Evolutionary conservation across 2,888 invertebrate species (phyloP), one percentile per base, ranked within the genome.

Genomic region (Rhorus exstirpatorius): DNA sequence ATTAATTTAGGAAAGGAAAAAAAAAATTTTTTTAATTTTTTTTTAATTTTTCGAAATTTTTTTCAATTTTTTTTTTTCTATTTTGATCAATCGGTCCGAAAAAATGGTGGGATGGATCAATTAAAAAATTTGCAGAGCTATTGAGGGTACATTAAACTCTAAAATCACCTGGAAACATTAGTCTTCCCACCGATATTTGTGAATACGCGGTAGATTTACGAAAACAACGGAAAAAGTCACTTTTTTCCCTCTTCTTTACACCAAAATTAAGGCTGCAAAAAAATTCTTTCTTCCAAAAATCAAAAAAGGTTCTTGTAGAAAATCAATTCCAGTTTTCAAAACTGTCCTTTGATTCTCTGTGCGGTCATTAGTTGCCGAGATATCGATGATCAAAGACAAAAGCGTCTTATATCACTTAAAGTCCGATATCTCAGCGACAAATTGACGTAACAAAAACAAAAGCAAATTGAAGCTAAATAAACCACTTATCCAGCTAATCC

Each of bases 271-370:
- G n/a, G 21, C 12, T 46, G 46, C 14, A 46, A 24, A 26, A 55
- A 53, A 26, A 26, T 8, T 24, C n/a, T 26, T n/a, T 10, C 12
- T 24, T 55, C 4, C 24, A 55, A 14, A 24, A 26, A 1, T 12
- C 12, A n/a, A 55, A n/a, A 24, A 55, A 14, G 17, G 46, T 24
- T 55, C 53, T 10, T 55, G 24, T 55, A 55, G 53, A n/a, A 1
- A 26, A 21, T n/a, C 12, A 21, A 19, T 10, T 51, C 21, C 24
- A 21, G 21, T 21, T 21, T 51, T 12, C 24, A 21, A 51, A 51
- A 51, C 12, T 51, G 49, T 19, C 49, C 49, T 41, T 41, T 41
- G 10, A 41, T 41, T 41, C n/a, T n/a, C 41, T 41, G 41, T 41
- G 41, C 41, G 41, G 41, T 12, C n/a, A 41, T 41, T 41, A n/a